Base-by-base conservation (phyloP, 2,888 invertebrate species). In the Argyra leucocephala region DNA sequence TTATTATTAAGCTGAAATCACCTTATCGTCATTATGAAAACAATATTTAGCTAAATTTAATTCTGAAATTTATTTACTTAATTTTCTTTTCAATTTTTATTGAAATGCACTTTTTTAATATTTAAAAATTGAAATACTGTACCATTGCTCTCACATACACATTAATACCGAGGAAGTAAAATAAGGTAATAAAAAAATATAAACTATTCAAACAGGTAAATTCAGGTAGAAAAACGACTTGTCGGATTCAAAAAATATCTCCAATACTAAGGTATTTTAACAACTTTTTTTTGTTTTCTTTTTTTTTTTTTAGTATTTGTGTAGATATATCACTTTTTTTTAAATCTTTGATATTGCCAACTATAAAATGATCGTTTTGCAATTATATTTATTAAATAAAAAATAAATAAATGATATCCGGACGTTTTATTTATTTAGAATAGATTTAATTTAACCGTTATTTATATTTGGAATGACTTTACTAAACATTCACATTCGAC, bases 221-320 rank as follows among this genome's bases (percentile, higher is more conserved):
- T 73, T 74, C 74, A 76, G 74, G 74, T 75, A 75, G 24, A 70
- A 71, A 76, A 75, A 75, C 75, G 74, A 74, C 48, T 48, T 48
- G 48, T 18, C 18, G 48, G 48, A 48, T 48, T 48, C 48, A 48
- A 48, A 15, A 72, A 76, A 73, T 74, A 71, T 68, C 69, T 71
- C 67, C 60, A 67, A 69, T 69, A 69, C 66, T 66, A 65, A 63
- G 37, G 61, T 57, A 65, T 65, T 66, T 68, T 67, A 63, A 66
- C 68, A 57, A 62, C 62, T 58, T 64, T 64, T 48, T 36, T 64
- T 48, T 67, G 63, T 36, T 65, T n/a, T n/a, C n/a, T n/a, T n/a
- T n/a, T n/a, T 66, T 64, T 67, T 66, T 66, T 67, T 61, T 64
- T 23, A 65, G 63, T 63, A 66, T 63, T 58, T 68, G 67, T 66